Evolutionary conservation across 2,888 invertebrate species (phyloP), one percentile per base, ranked within the genome.

Genomic region (Himalopsyche japonica): DNA sequence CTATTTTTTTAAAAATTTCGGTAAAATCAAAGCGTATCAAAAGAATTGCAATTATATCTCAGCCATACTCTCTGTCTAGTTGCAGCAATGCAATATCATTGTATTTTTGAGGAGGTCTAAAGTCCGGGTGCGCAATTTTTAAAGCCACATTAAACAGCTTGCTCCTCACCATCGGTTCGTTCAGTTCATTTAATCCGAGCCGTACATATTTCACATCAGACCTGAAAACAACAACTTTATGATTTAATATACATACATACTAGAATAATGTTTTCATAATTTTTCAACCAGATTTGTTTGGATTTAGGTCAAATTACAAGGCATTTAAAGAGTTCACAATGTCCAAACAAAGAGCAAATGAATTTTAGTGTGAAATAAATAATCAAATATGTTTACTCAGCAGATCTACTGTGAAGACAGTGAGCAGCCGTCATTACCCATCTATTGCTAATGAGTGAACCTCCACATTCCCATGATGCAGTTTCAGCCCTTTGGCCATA

Each of bases 41-140:
- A 37, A 7, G 37, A 37, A 37, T 8, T 37, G 37, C 3, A 15
- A 15, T 15, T 15, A 43, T 15, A 43, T 43, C 24, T 18, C 47
- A 27, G 18, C 43, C 43, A 43, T 43, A 43, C 43, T 43, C 32
- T 57, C 80, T 80, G 64, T 80, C 57, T 24, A 80, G 48, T 30
- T 80, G 37, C 5, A 96, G 88, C 1, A 96, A 89, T 0, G 95
- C 96, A 84, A 96, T 95, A 87, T 96, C 96, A 88, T 96, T 93
- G 78, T 90, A 89, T 64, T 92, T 91, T 27, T 89, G 83, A 43
- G 91, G 87, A 24, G 89, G 88, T 82, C 92, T 91, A 64, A 92
- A 93, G 0, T 90, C 87, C 76, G 91, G 90, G 84, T 93, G 93
- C 6, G 88, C 87, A 0, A 92, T 92, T 0, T 92, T 89, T 85